These are phyloP conservation scores for Borostomias antarcticus DNA, from an alignment of 2,797 vertebrate species.

Conservation along the genomic window DNA sequence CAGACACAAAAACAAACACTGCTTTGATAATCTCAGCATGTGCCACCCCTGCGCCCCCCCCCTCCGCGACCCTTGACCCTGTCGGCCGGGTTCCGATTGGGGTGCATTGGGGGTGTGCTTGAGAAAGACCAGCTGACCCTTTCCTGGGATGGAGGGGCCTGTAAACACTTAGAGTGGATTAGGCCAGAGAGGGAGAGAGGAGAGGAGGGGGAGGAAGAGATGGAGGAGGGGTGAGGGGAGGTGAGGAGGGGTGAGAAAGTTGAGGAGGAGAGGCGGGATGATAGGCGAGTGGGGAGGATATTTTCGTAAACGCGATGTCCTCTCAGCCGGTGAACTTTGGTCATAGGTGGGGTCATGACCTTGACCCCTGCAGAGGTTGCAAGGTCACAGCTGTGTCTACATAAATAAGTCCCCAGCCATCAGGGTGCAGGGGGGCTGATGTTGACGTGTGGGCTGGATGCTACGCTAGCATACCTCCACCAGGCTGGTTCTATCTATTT, in stretches of 20 bases:
- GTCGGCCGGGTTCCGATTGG: conserved; percentile 13
- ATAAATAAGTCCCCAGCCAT: conserved; percentile 14
- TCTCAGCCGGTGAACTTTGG: conserved; percentile 29
- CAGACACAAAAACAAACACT: conserved; percentile 65
- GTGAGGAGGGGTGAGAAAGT: no score
- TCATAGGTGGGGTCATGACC: conserved; percentile 31
- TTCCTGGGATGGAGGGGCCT: conserved; percentile 54
- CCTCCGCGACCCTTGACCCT: conserved; percentile 41
- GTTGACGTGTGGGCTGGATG: background rate
- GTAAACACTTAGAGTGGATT: conserved; percentile 73
- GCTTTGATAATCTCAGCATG: conserved; percentile 38
- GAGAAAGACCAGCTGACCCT: conserved; percentile 66
- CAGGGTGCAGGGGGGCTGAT: background rate
- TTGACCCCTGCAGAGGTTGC: conserved; percentile 34
- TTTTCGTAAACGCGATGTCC: conserved; percentile 5
- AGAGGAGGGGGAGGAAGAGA: conserved; percentile 41
- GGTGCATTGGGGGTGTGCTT: conserved; percentile 37
- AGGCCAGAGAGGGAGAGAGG: conserved; percentile 44
- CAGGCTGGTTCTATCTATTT: no score
- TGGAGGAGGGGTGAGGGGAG: conserved; percentile 12
- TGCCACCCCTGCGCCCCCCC: conserved; percentile 10
- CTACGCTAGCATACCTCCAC: no score
- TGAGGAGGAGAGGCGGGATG: conserved; percentile 38
- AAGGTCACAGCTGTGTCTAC: conserved; percentile 51
- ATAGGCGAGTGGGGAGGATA: background rate